Percentiles rank a stretch among this genome's conserved stretches.
Evolutionary conservation across 2,797 vertebrate species (phyloP).

Genomic region (Xerus rutilus): DNA sequence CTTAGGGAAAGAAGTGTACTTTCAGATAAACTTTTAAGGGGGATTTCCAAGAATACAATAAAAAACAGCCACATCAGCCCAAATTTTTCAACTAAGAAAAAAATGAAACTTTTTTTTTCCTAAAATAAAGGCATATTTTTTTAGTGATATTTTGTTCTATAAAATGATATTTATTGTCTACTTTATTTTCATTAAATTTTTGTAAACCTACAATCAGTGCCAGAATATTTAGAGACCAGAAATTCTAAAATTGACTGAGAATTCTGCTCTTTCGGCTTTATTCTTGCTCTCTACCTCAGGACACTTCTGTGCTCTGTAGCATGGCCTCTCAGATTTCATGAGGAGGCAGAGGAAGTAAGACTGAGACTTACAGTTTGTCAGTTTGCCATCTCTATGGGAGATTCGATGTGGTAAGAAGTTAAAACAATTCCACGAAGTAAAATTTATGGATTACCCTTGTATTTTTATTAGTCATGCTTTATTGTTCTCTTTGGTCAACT

Average conservation of each 20-base stretch:
- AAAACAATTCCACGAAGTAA: background rate
- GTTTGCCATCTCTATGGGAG: background rate
- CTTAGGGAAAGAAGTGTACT: background rate
- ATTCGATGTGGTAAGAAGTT: background rate
- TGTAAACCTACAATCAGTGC: background rate
- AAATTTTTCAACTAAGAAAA: background rate
- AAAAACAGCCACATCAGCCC: background rate
- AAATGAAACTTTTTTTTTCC: constrained; percentile 12
- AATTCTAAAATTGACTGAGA: background rate
- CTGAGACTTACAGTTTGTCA: background rate
- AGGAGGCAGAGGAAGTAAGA: background rate
- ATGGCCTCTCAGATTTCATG: background rate
- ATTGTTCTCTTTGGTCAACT: constrained; percentile 34
- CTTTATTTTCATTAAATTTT: constrained; percentile 29
- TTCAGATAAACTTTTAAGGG: constrained; percentile 40
- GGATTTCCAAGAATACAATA: background rate
- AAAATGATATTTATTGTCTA: background rate
- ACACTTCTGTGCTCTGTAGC: background rate
- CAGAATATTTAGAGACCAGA: background rate
- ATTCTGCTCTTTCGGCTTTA: background rate
- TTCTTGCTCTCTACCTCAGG: background rate
- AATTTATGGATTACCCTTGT: background rate
- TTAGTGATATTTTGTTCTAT: background rate
- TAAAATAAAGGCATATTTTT: constrained; percentile 24
- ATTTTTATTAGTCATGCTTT: background rate